Evolutionary conservation across 2,113 vertebrate species (phyloP).

Genomic region (Crocuta crocuta): DNA sequence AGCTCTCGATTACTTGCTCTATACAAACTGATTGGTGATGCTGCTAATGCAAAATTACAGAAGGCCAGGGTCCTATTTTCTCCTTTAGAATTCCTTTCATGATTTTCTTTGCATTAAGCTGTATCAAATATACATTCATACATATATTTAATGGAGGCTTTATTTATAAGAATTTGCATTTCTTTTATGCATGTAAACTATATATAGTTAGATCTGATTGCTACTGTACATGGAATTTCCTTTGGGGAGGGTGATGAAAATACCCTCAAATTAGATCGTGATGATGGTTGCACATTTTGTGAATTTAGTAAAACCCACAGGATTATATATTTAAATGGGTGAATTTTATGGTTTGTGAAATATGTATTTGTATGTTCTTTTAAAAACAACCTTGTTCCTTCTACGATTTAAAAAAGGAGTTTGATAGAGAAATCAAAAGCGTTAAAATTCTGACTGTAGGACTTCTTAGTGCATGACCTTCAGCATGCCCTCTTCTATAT

Average conservation of each 20-base stretch:
- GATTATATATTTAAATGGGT: background rate
- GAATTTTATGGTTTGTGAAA: background rate
- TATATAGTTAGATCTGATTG: background rate
- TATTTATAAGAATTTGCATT: background rate
- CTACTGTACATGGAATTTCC: background rate
- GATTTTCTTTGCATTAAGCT: background rate
- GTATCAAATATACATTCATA: background rate
- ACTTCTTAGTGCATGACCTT: background rate
- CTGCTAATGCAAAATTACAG: background rate
- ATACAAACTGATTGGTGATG: background rate
- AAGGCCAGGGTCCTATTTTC: background rate
- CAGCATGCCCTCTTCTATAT: background rate
- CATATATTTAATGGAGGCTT: background rate
- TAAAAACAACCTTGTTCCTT: background rate
- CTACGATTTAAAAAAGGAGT: background rate
- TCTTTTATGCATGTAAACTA: background rate
- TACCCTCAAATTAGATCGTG: conserved; percentile 36
- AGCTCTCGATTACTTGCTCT: background rate
- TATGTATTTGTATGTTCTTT: background rate
- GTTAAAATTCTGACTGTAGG: background rate
- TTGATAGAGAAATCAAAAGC: background rate
- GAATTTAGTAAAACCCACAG: background rate
- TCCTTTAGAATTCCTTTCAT: background rate
- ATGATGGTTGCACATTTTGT: background rate
- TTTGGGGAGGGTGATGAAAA: background rate